Evolutionary conservation across 2,888 invertebrate genomes (phyloP).

Genomic region (Cloeon dipterum): DNA sequence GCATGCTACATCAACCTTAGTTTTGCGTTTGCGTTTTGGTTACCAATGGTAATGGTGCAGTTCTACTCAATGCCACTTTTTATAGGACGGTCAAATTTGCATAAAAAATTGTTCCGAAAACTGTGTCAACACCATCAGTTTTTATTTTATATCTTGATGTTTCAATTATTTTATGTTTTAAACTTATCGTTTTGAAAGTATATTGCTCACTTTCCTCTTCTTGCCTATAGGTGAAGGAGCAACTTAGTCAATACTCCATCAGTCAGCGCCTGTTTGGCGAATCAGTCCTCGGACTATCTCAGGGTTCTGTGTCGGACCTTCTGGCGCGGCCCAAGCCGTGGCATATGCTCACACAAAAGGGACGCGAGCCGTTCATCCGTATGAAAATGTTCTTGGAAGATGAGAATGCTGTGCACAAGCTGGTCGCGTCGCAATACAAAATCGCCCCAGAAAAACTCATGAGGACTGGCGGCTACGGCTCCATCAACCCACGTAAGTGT

Average conservation of each 20-base stretch:
- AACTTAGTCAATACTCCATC: conserved; percentile 84
- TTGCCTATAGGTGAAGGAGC: conserved; percentile 53
- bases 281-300: conserved; percentile 86
- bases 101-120: background rate
- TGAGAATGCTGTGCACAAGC: conserved; percentile 82
- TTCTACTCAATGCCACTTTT: too few species aligned
- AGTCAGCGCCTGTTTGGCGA: conserved; percentile 97
- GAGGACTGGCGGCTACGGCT: conserved; percentile 85
- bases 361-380: conserved; percentile 86
- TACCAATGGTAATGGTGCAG: background rate
- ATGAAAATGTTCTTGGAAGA: conserved; percentile 97
- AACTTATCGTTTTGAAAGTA: background rate
- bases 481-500: conserved; percentile 44
- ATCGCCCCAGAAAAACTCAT: conserved; percentile 93
- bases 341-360: conserved; percentile 92
- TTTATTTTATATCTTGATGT: background rate
- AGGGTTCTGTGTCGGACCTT: conserved; percentile 93
- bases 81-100: background rate
- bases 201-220: conserved; percentile 7
- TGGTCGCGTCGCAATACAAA: conserved; percentile 93
- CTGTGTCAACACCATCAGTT: background rate
- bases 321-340: conserved; percentile 94
- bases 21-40: conserved; percentile 4
- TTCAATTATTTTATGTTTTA: background rate
- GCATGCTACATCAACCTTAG: background rate